Evolutionary conservation across 2,888 invertebrate genomes (phyloP), one percentile per base, ranked within the genome.

Genomic region (Philhelius pedissequus): DNA sequence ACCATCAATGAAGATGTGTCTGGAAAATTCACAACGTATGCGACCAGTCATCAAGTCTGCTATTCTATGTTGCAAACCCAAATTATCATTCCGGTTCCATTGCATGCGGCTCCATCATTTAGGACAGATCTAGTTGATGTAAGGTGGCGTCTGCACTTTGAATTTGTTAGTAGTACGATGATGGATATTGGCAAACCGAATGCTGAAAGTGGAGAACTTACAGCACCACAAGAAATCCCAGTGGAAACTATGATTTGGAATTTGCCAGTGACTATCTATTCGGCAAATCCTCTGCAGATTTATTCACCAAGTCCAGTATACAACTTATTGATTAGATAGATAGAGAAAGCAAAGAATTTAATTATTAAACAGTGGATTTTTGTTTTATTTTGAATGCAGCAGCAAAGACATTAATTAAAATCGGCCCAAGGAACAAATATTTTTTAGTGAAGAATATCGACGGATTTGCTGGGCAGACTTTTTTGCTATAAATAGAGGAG

Each of bases 221-320:
- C 95, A 88, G 98, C 97, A 0, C 98, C 98, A 0, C 92, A 95
- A 2, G 95, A 95, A 86, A 93, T 98, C 32, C 95, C 97, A 11
- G 98, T 99, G 77, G 99, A 99, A 92, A 99, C 99, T 0, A 98
- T 99, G 98, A 96, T 98, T 13, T 99, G 99, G 99, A 98, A 99
- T 92, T 93, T 99, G 70, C 98, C 99, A 0, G 95, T 99, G 69
- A 97, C 96, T 89, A 94, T 99, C 78, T 97, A 97, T 92, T 97
- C 99, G 0, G 97, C 98, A 6, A 94, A 97, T 86, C 98, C 98
- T 0, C 93, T 94, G 86, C 96, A 96, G 90, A 95, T 96, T 22
- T 94, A 95, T 54, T 95, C 95, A 88, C 94, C 95, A 88, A 89
- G 88, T 64, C 90, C 90, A 56, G 86, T 87, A 0, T 88, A 87